Conservation (phyloP, 2,797 vertebrate species). For the Tauraco hartlaubi region DNA sequence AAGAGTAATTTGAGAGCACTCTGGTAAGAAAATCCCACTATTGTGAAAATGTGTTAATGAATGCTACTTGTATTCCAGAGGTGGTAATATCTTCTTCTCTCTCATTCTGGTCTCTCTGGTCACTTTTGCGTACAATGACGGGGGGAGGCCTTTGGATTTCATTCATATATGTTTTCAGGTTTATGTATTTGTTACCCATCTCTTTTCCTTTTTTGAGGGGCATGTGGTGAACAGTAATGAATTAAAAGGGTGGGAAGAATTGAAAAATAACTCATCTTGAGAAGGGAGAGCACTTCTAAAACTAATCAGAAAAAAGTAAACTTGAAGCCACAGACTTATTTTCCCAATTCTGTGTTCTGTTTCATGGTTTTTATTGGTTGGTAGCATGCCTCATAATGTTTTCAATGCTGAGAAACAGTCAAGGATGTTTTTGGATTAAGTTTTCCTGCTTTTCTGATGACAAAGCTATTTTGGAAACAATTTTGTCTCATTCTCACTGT, state of each 20-base stretch:
- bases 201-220: background rate
- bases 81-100: conserved; percentile 47
- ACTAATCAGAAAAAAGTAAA: conserved; percentile 10
- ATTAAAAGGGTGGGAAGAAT: background rate
- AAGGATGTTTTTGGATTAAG: background rate
- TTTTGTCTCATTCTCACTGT: background rate
- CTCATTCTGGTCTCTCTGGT: conserved; percentile 2
- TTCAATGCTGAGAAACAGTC: conserved; percentile 21
- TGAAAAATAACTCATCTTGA: background rate
- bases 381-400: background rate
- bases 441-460: conserved; percentile 29
- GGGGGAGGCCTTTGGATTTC: background rate
- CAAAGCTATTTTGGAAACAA: conserved; percentile 6
- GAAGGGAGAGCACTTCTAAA: background rate
- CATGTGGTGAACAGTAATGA: conserved; percentile 6
- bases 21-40: background rate
- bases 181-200: conserved; percentile 14
- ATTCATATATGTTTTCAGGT: background rate
- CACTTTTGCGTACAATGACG: background rate
- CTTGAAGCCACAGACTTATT: conserved; percentile 16
- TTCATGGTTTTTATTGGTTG: background rate
- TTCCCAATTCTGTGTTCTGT: background rate
- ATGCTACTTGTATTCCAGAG: conserved; percentile 32
- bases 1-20: conserved; percentile 13
- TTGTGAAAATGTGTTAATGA: conserved; percentile 50